phyloP scores from a whole-genome alignment of 2,113 vertebrate species.

The Oenanthe melanoleuca region DNA sequence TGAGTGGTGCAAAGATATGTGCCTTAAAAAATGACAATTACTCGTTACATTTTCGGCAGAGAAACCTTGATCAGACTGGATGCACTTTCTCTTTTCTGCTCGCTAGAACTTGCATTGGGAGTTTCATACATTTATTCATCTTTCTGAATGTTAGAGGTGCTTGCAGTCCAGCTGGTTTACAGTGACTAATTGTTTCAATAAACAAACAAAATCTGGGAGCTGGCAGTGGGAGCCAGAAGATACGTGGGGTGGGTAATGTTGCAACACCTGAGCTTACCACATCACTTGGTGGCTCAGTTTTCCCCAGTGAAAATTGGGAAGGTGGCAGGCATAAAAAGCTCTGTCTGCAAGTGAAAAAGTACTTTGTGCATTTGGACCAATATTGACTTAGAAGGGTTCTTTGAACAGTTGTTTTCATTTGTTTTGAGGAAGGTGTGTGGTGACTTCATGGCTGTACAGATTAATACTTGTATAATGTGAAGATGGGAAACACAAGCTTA shows the following conservation, averaged over 20 bases:
- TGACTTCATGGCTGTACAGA: background rate
- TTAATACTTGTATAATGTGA: background rate
- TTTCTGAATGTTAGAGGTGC: background rate
- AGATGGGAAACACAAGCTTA: background rate
- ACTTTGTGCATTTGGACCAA: background rate
- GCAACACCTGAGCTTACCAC: background rate
- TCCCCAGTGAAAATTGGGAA: background rate
- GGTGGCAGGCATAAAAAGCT: background rate
- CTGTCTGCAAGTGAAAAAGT: background rate
- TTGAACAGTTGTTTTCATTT: background rate
- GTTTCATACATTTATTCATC: background rate
- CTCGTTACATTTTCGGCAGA: background rate
- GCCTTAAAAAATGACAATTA: background rate
- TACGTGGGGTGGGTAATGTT: background rate
- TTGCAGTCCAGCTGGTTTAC: accelerated
- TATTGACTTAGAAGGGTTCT: background rate
- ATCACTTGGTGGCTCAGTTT: background rate
- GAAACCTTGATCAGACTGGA: background rate
- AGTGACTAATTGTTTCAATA: background rate
- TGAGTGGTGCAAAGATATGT: background rate
- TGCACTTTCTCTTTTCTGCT: background rate
- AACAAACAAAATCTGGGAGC: background rate
- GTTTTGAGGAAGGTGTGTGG: background rate
- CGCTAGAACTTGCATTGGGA: background rate
- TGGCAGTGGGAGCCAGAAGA: background rate